A percentile compares a stretch with the other conserved stretches of the same genome.
Conservation (phyloP, 2,113 vertebrate genomes). For the Ia io region DNA sequence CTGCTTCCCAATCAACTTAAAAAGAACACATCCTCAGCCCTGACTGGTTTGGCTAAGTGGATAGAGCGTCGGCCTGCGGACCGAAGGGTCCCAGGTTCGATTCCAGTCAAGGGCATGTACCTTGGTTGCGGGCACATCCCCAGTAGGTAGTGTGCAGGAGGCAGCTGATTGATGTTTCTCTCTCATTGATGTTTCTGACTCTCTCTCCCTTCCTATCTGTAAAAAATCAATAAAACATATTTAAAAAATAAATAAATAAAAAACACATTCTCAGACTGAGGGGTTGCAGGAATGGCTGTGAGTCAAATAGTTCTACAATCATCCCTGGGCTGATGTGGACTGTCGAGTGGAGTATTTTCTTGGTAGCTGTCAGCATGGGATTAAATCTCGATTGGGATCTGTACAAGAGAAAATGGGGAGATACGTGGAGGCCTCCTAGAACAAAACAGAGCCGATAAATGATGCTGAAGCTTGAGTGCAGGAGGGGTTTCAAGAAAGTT, state of each 20-base stretch:
- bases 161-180: no score
- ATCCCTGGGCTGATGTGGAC: slow-evolving; percentile 79
- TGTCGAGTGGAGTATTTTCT: slow-evolving; percentile 73
- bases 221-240: no score
- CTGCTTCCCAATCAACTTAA: slow-evolving; percentile 75
- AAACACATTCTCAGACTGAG: slow-evolving; percentile 71
- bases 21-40: slow-evolving; percentile 73
- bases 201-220: no score
- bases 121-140: no score
- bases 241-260: no score
- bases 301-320: slow-evolving; percentile 78
- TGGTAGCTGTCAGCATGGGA: slow-evolving; percentile 82
- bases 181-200: no score
- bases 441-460: background rate
- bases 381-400: background rate
- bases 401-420: background rate
- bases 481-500: background rate
- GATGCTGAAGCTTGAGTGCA: background rate
- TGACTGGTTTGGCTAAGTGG: no score
- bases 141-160: no score
- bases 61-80: no score
- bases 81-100: no score
- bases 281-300: slow-evolving; percentile 57
- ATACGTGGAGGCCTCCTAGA: background rate
- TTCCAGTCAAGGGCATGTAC: no score